Conservation (phyloP, 2,888 invertebrate species). For the Lochmaea capreae region DNA sequence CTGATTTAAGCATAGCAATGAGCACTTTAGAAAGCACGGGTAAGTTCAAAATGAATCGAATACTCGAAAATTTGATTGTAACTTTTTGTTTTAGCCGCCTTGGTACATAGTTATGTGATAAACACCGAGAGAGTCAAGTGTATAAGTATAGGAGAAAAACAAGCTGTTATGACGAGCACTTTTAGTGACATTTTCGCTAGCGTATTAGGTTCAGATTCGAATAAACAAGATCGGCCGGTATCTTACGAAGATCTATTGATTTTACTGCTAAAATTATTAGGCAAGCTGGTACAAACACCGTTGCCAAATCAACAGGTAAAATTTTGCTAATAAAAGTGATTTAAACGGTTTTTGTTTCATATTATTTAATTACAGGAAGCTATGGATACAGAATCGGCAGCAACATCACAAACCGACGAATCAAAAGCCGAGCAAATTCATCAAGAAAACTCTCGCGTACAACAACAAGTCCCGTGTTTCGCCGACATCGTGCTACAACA, state of each 20-base stretch:
- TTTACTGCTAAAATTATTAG: slow-evolving; percentile 75
- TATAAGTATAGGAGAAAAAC: slow-evolving; percentile 68
- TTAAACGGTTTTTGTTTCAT: no score
- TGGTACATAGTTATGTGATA: slow-evolving; percentile 69
- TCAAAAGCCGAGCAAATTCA: slow-evolving; percentile 79
- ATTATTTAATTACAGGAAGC: slow-evolving; percentile 54
- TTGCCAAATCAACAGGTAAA: slow-evolving; percentile 64
- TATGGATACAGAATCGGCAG: slow-evolving; percentile 64
- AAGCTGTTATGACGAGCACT: slow-evolving; percentile 69
- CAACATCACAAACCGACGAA: slow-evolving; percentile 82
- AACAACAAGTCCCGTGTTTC: slow-evolving; percentile 71
- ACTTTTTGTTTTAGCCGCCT: slow-evolving; percentile 49
- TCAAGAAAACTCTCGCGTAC: slow-evolving; percentile 57
- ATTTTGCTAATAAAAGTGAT: slow-evolving; percentile 29
- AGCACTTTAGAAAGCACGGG: slow-evolving; percentile 81
- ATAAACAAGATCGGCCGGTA: slow-evolving; percentile 74
- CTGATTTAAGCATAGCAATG: slow-evolving; percentile 78
- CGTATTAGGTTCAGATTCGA: slow-evolving; percentile 73
- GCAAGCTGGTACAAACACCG: slow-evolving; percentile 74
- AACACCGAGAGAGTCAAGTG: slow-evolving; percentile 70
- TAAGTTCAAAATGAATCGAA: slow-evolving; percentile 55
- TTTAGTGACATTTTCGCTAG: slow-evolving; percentile 84
- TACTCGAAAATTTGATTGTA: neutral
- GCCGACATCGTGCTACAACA: slow-evolving; percentile 82
- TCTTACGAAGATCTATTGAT: slow-evolving; percentile 79